Evolutionary conservation across 2,113 vertebrate species (phyloP), one percentile per base, ranked within the genome.

Genomic region (Collichthys lucidus): DNA sequence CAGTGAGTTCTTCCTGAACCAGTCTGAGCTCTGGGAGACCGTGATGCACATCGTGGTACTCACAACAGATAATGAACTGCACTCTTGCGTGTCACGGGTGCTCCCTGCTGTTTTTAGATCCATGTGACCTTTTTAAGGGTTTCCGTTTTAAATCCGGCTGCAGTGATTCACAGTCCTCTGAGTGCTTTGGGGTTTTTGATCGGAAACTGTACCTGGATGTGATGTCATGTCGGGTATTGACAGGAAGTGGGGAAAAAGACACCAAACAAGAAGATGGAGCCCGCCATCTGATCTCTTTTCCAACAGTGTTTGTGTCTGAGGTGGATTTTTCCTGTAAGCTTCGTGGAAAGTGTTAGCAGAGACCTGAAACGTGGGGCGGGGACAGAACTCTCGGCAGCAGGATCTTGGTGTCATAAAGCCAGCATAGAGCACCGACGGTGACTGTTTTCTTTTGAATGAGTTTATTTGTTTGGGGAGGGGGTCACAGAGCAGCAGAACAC

Each of bases 401-500:
- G 91, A 93, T 93, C 90, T 92, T 84, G 71, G 74, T 19, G 73
- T 75, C 83, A 89, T 93, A 78, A 74, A 83, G 46, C 68, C 71
- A 77, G 79, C 76, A n/a, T 24, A 59, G 69, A 74, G 74, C 80
- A 59, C 61, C 15, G 69, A 67, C 78, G 2, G 76, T 53, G 55
- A 80, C 65, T 56, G 14, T 44, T 88, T 88, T 91, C 22, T 12
- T n/a, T 4, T 16, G 42, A 44, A 15, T n/a, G 7, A 7, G 35
- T 11, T 46, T 14, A 4, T 11, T 8, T 9, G 14, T 8, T 3
- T 3, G 24, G 5, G 7, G n/a, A n/a, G 24, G 15, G 11, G 86
- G 91, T 89, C 90, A 85, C 91, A 79, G 79, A 90, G 89, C 92
- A 93, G 92, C 93, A 87, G 94, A 95, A 80, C 93, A 94, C 94